Percentiles rank a stretch among this genome's conserved stretches.
These are phyloP conservation scores for Myrmecobius fasciatus DNA, from an alignment of 2,113 vertebrate genomes.

Conservation along the genomic window DNA sequence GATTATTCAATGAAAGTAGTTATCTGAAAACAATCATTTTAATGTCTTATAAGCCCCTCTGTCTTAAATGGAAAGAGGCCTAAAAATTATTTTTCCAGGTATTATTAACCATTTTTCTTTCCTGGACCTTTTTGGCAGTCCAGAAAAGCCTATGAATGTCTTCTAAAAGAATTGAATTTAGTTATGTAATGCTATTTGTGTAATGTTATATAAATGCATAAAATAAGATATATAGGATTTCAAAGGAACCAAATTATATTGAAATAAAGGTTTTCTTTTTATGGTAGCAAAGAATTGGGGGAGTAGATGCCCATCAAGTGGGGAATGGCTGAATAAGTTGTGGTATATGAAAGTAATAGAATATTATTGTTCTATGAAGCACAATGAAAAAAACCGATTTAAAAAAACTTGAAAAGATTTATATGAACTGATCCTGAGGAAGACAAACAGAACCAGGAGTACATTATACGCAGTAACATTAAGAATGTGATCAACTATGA, in stretches of 20 bases:
- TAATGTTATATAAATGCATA: background rate
- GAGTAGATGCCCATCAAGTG: too few species aligned
- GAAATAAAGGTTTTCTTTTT: background rate
- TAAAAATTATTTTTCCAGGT: background rate
- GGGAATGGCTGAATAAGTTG: too few species aligned
- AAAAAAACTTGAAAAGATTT: too few species aligned
- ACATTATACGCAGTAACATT: too few species aligned
- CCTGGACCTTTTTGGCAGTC: background rate
- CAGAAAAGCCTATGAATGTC: background rate
- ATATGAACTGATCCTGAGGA: too few species aligned
- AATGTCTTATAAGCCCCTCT: background rate
- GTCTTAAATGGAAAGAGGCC: background rate
- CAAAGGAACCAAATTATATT: background rate
- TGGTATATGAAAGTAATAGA: too few species aligned
- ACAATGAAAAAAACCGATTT: too few species aligned
- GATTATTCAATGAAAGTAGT: background rate
- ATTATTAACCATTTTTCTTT: background rate
- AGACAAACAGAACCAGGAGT: too few species aligned
- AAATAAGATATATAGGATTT: background rate
- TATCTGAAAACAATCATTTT: background rate
- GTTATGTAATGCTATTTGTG: background rate
- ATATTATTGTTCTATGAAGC: too few species aligned
- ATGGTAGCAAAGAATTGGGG: too few species aligned
- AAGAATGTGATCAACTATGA: too few species aligned
- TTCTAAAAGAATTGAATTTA: background rate